Base-by-base conservation (phyloP, 92 coral and sea anemone genomes). In the Bergia sp. region DNA sequence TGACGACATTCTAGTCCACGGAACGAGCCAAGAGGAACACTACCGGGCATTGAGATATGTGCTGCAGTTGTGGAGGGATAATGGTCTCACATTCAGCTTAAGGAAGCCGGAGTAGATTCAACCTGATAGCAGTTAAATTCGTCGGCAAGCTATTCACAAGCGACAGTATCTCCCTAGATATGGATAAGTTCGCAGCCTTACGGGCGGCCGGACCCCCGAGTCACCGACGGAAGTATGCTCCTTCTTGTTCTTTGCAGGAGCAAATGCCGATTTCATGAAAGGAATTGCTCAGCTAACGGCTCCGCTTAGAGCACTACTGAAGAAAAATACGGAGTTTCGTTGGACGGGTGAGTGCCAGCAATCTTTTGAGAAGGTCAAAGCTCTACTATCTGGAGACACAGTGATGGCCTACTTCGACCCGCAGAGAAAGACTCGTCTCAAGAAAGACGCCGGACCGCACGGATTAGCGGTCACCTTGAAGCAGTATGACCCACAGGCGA, bases 401-500 rank as follows among this genome's bases (percentile, higher is more conserved):
- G 90, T 89, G 7, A 77, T 88, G 86, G 80, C 91, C 4, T 77
- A 88, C 58, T 88, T 75, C n/a, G 86, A 91, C 65, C 57, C 91
- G 23, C 82, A 44, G 29, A 49, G 90, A 43, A 69, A 86, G 88
- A 85, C 88, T 3, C 67, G 73, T 29, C 80, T 89, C 3, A 86
- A 18, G 20, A 71, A 43, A 18, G 89, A 86, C 49, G 82, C 73
- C 39, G 37, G 64, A 36, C 47, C 47, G 36, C 2, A 78, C 81
- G 81, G 85, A 80, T 66, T 89, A n/a, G 89, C 82, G 3, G 77
- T 18, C 76, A 72, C 91, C 40, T 61, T 91, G 69, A 64, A 76
- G 85, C 89, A 82, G 67, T 71, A 58, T 3, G 72, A 88, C 29
- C 71, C 76, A 4, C 21, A 42, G 6, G 47, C 69, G 6, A 89